Base-by-base conservation (phyloP, 2,888 invertebrate species). In the Proisotoma minuta region DNA sequence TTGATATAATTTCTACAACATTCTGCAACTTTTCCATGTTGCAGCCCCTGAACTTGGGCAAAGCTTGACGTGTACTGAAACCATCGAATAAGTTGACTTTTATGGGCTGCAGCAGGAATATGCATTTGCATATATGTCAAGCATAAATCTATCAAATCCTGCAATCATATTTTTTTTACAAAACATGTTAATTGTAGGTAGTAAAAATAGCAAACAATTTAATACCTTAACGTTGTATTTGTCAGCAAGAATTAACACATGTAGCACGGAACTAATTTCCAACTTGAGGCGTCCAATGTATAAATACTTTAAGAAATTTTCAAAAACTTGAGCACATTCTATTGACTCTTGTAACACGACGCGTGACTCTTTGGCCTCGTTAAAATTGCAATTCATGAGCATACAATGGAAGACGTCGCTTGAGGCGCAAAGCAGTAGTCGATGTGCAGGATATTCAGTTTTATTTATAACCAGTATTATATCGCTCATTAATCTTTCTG, bases 361-460 rank as follows among this genome's bases (percentile, higher is more conserved):
- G 48, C 86, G 83, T 72, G 87, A 88, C 78, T 91, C 89, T 60
- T 88, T 84, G 77, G 91, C 91, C 77, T 96, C 96, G 57, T 85
- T 87, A 95, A 95, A 96, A 76, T 90, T 88, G 0, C 92, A 87
- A 76, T 89, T 91, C 88, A 92, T 93, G 48, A 96, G 79, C 96
- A 96, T 96, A n/a, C 89, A 88, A 82, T 92, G 91, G 77, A 96
- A 95, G 51, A 96, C 95, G 80, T 95, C 95, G 78, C 94, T 94
- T 72, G 90, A 91, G 59, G 93, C 91, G 79, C 93, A 93, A 3
- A 96, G 82, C 74, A 96, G 93, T 5, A 96, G 84, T 65, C 92
- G 84, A 79, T 96, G 96, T 1, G 92, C 90, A 0, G 91, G 88
- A 79, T 89, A 94, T 62, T 87, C 85, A 50, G 85, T 83, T n/a